A percentile compares a stretch with the other conserved stretches of the same genome.
Evolutionary conservation across 1,140 invertebrate species (phyloP).

Genomic region (Drosophila ficusphila): DNA sequence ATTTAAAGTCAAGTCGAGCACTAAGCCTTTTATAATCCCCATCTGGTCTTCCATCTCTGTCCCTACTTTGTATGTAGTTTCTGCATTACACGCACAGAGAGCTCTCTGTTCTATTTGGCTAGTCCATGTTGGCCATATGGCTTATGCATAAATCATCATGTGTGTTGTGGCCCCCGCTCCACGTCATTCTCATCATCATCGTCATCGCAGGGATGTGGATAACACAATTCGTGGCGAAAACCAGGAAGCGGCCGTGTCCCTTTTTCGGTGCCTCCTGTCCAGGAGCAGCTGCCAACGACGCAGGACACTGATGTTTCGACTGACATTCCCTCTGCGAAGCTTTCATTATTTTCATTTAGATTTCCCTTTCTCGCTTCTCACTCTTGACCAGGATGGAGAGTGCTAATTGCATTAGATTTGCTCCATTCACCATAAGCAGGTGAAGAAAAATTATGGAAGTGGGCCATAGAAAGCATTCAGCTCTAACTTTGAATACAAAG

Average conservation of each 20-base stretch:
- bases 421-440: background rate
- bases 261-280: constrained; percentile 19
- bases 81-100: constrained; percentile 15
- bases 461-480: background rate
- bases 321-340: constrained; percentile 43
- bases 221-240: constrained; percentile 26
- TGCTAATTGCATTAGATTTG: constrained; percentile 40
- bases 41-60: constrained; percentile 3
- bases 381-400: constrained; percentile 4
- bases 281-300: constrained; percentile 39
- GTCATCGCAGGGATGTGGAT: background rate
- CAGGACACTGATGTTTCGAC: constrained; percentile 37
- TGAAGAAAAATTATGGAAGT: background rate
- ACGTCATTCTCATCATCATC: constrained; percentile 44
- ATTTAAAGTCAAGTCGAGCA: constrained; percentile 25
- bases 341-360: constrained; percentile 27
- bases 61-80: constrained; percentile 26
- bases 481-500: too few relatives aligned
- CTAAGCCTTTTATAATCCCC: constrained; percentile 41
- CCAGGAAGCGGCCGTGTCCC: constrained; percentile 42
- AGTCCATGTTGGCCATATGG: constrained; percentile 53
- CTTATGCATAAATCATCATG: constrained; percentile 72
- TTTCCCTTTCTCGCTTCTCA: constrained; percentile 11
- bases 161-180: constrained; percentile 44
- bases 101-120: constrained; percentile 34